These are phyloP conservation scores for Sipunculus nudus DNA, from an alignment of 2,888 invertebrate genomes.

Conservation along the genomic window DNA sequence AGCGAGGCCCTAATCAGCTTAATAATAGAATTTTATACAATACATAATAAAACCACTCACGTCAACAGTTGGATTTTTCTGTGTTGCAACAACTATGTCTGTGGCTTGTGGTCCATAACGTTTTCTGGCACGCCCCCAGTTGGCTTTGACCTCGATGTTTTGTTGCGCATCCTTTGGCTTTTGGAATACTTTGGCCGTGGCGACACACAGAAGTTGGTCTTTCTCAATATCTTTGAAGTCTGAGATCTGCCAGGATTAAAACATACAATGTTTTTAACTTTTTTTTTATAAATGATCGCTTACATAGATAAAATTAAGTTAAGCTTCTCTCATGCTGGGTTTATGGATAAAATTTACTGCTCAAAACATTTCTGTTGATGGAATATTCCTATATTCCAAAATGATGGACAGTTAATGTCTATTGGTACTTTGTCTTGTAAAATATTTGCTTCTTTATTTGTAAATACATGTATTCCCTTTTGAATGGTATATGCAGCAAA, in stretches of 20 bases:
- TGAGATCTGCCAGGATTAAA: conserved; percentile 46
- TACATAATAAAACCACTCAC: conserved; percentile 40
- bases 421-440: no score
- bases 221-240: conserved; percentile 55
- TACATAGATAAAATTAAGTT: no score
- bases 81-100: conserved; percentile 56
- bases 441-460: no score
- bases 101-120: conserved; percentile 62
- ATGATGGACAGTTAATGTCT: no score
- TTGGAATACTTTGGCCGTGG: conserved; percentile 57
- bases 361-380: no score
- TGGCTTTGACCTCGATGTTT: conserved; percentile 64
- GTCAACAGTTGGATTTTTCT: conserved; percentile 56
- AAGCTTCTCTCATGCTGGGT: no score
- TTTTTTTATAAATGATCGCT: no score
- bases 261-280: background rate
- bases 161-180: conserved; percentile 47
- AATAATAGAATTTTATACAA: background rate
- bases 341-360: no score
- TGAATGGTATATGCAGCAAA: no score
- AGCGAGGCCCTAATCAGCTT: no score
- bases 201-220: conserved; percentile 63
- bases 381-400: no score
- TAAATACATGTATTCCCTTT: no score
- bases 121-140: conserved; percentile 64